A percentile compares a stretch with the other conserved stretches of the same genome.
Evolutionary conservation across 2,113 vertebrate species (phyloP).

Genomic region (Panthera tigris): DNA sequence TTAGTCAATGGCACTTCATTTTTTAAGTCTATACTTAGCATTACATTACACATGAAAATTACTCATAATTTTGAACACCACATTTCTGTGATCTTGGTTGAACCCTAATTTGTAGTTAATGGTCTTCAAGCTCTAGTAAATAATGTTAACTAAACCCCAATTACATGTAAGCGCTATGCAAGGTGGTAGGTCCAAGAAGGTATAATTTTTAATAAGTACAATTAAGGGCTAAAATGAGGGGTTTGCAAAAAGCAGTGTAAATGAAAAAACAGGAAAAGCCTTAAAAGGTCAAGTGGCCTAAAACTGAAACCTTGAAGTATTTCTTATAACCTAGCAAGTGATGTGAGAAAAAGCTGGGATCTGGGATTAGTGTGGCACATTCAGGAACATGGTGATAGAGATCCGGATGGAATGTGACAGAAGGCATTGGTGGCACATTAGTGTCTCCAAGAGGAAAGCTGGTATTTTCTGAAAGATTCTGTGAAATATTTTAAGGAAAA

Average conservation of each 20-base stretch:
- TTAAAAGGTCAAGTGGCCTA: not conserved
- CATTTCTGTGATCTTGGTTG: not conserved
- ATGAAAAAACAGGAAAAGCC: not conserved
- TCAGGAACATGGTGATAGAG: not conserved
- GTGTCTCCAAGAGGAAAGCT: not conserved
- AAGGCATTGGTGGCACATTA: not conserved
- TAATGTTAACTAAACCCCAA: not conserved
- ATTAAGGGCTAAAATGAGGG: not conserved
- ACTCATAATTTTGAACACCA: not conserved
- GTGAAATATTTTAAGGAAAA: not conserved
- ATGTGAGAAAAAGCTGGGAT: not conserved
- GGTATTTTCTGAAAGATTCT: not conserved
- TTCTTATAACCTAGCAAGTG: not conserved
- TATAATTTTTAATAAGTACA: not conserved
- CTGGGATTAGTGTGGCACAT: rapidly evolving
- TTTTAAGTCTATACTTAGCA: not conserved
- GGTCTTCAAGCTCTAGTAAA: not conserved
- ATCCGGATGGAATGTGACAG: not conserved
- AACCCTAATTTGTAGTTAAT: not conserved
- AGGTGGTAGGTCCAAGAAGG: not conserved
- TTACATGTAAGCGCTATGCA: not conserved
- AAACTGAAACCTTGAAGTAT: not conserved
- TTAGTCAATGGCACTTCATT: not conserved
- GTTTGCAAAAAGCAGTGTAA: not conserved
- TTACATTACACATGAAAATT: not conserved